Evolutionary conservation across 2,797 vertebrate genomes (phyloP).

Genomic region (Channa striata): DNA sequence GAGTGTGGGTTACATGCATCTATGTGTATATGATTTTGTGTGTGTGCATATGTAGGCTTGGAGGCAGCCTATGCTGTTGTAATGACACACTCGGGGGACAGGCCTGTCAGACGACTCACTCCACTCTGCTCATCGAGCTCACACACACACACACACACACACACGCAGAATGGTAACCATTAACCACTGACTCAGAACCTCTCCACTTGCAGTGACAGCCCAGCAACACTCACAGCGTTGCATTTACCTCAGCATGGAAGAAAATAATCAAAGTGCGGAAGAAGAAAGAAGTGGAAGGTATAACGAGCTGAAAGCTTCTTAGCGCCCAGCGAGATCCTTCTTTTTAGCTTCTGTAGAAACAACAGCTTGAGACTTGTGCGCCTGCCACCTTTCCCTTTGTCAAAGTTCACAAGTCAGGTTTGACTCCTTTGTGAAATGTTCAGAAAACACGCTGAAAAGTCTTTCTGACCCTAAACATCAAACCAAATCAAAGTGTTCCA

Average conservation of each 20-base stretch:
- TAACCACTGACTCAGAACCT: slow-evolving; percentile 26
- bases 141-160: slow-evolving; percentile 14
- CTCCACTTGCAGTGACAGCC: slow-evolving; percentile 14
- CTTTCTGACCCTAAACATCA: slow-evolving; percentile 4
- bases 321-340: background rate
- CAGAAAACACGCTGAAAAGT: slow-evolving; percentile 3
- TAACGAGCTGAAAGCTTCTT: slow-evolving; percentile 6
- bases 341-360: background rate
- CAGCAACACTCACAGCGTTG: background rate
- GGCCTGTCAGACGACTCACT: slow-evolving; percentile 50
- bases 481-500: slow-evolving; percentile 6
- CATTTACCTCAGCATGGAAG: background rate
- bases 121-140: slow-evolving; percentile 36
- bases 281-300: background rate
- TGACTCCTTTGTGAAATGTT: slow-evolving; percentile 11
- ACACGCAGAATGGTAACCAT: slow-evolving; percentile 30
- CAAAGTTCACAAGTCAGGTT: slow-evolving; percentile 8
- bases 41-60: slow-evolving; percentile 6
- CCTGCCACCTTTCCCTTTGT: background rate
- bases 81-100: slow-evolving; percentile 56
- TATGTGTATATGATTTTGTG: slow-evolving; percentile 7
- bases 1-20: background rate
- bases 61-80: slow-evolving; percentile 26
- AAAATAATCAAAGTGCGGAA: slow-evolving; percentile 1
- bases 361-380: slow-evolving; percentile 7